Evolutionary conservation across 2,113 vertebrate species (phyloP), one percentile per base, ranked within the genome.

Genomic region (Tretioscincus oriximinensis): DNA sequence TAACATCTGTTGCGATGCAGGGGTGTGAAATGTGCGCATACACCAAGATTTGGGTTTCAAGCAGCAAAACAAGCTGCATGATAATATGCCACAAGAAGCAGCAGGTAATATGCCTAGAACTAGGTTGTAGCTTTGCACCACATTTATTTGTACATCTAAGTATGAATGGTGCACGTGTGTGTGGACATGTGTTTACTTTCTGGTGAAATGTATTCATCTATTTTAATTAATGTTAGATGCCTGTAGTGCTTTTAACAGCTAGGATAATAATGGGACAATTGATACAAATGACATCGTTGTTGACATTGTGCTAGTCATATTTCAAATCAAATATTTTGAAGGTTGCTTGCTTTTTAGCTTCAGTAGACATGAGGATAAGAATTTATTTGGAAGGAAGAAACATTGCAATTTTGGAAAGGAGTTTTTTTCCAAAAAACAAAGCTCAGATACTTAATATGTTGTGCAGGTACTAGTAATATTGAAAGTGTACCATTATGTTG

Each of bases 251-350:
- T 91, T 90, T 83, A 83, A 89, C 83, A 92, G 81, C 77, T 28
- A 84, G 89, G 73, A 64, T 63, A 75, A 92, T 91, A 90, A 91
- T 81, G 89, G 88, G 83, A 89, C 90, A 87, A 90, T 88, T 91
- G 89, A 92, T 91, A 90, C 85, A 90, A 86, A 87, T 9, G 76
- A 91, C 81, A 86, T 85, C 84, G 82, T 75, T 93, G 89, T 91
- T 92, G 90, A 94, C 86, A 88, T 26, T 49, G 61, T 0, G 0
- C 88, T 88, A 80, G 90, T 92, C 90, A 80, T 82, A 85, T 92
- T 93, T 94, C 88, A 89, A 90, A 90, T 83, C 93, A 91, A 88
- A 92, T 93, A 88, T 92, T 91, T 87, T 93, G 91, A 94, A 94
- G 94, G 91, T 69, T 92, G 92, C 93, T 89, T 89, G 73, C 4